These are phyloP conservation scores for Orthochromis indermauri DNA, from an alignment of 2,113 vertebrate species.

Conservation along the genomic window DNA sequence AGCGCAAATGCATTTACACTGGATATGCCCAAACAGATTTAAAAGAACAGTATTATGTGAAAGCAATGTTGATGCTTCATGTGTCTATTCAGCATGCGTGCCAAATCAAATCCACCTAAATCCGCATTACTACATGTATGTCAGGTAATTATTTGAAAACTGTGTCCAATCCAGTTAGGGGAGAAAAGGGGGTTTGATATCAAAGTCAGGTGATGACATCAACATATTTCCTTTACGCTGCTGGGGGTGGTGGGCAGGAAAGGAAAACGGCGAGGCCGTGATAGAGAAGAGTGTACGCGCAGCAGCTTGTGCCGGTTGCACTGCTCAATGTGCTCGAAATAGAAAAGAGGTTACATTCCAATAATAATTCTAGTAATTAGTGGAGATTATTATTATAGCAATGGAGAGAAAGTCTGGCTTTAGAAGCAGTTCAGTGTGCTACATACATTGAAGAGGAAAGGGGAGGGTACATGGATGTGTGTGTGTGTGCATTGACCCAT, in stretches of 20 bases:
- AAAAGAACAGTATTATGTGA: neutral
- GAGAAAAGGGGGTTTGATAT: neutral
- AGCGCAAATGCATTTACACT: neutral
- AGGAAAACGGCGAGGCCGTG: neutral
- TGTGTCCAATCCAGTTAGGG: neutral
- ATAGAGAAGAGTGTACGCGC: neutral
- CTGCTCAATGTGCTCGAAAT: constrained; percentile 53
- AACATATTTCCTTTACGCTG: neutral
- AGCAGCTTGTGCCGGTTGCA: neutral
- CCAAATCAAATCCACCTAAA: constrained; percentile 5
- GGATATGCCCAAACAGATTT: neutral
- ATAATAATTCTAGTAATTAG: constrained; percentile 73
- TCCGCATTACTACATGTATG: neutral
- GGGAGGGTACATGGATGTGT: neutral
- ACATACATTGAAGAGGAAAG: constrained; percentile 28
- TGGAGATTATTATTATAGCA: constrained; percentile 52
- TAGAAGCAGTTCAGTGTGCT: constrained; percentile 62
- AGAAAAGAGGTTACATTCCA: constrained; percentile 74
- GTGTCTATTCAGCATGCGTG: neutral
- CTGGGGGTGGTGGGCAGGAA: neutral
- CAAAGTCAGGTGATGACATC: constrained; percentile 17
- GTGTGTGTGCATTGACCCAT: neutral
- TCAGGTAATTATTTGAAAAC: neutral
- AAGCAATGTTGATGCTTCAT: neutral
- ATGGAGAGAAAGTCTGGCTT: constrained; percentile 22